Base-by-base conservation (phyloP, 92 coral and sea anemone genomes). In the Parazoanthus swiftii region DNA sequence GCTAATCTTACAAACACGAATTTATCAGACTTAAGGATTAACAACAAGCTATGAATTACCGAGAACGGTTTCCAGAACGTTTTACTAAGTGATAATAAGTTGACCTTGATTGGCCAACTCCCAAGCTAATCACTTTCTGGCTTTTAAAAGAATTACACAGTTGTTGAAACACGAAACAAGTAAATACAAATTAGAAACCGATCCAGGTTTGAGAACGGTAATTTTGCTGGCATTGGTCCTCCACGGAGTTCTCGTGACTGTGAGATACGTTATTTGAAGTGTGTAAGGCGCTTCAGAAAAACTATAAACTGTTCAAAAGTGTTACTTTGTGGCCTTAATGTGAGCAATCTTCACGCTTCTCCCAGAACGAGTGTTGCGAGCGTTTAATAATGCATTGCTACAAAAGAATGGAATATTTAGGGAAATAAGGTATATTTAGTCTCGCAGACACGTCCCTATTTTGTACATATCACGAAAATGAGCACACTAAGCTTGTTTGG, bases 351-450 rank as follows among this genome's bases (percentile, higher is more conserved):
- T 48, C 54, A 14, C 21, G 75, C 46, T 26, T 70, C 79, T 84
- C 36, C 23, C 23, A 50, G 67, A 44, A 79, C 66, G 50, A 79
- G 74, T 36, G 86, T 21, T 71, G 87, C 66, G 68, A 33, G 42
- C 33, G 35, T 50, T 84, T 39, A 84, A 84, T 84, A 84, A 84
- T 84, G 87, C 67, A 84, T 84, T 84, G 78, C 87, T 13, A 71
- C 79, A 46, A 72, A 39, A 71, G 54, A 84, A 66, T 65, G 54
- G 76, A 66, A 82, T 82, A 82, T 65, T 82, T 82, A 82, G 74
- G 11, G 72, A 10, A 80, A 50, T 48, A 81, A 71, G 56, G 38
- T 36, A 71, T 84, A 84, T 29, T 84, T 71, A 76, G 51, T 76
- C 80, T 76, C 16, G 80, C 79, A 74, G 51, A 20, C 80, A 76